A percentile compares a stretch with the other conserved stretches of the same genome.
Evolutionary conservation across 2,797 vertebrate species (phyloP).

Genomic region (Austrolebias charrua): DNA sequence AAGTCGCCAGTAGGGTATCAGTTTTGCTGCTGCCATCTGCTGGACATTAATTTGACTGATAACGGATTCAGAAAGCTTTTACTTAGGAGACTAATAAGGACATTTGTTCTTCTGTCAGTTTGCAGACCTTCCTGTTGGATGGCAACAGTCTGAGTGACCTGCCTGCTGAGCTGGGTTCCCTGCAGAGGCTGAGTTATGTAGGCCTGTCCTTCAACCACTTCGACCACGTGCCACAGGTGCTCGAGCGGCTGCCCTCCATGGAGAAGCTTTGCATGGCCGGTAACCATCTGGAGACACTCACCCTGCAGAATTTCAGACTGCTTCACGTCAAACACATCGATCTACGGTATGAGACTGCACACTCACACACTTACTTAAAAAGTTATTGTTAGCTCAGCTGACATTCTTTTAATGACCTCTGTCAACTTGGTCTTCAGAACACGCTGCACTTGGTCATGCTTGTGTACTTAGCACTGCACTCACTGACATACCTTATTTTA

Average conservation of each 20-base stretch:
- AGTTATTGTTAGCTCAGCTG: not conserved
- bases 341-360: slow-evolving; percentile 80
- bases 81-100: not conserved
- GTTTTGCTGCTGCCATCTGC: slow-evolving; percentile 67
- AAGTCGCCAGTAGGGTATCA: slow-evolving; percentile 52
- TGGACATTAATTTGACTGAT: slow-evolving; percentile 35
- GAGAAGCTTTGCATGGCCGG: slow-evolving; percentile 97
- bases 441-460: not conserved
- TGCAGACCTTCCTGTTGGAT: slow-evolving; percentile 95
- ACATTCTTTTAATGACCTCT: not conserved
- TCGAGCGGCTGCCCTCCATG: slow-evolving; percentile 88
- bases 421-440: slow-evolving; percentile 1
- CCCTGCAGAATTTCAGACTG: slow-evolving; percentile 85
- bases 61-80: not conserved
- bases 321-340: slow-evolving; percentile 92
- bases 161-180: slow-evolving; percentile 87
- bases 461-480: slow-evolving; percentile 9
- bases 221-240: slow-evolving; percentile 85
- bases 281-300: slow-evolving; percentile 85
- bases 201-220: slow-evolving; percentile 97
- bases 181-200: slow-evolving; percentile 88
- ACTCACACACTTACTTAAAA: not conserved
- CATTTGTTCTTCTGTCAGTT: slow-evolving; percentile 68
- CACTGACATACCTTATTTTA: slow-evolving; percentile 17
- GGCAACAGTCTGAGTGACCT: slow-evolving; percentile 92